Percentiles rank a stretch among this genome's conserved stretches.
Evolutionary conservation across 2,113 vertebrate species (phyloP).

Genomic region (Ceratotherium simum): DNA sequence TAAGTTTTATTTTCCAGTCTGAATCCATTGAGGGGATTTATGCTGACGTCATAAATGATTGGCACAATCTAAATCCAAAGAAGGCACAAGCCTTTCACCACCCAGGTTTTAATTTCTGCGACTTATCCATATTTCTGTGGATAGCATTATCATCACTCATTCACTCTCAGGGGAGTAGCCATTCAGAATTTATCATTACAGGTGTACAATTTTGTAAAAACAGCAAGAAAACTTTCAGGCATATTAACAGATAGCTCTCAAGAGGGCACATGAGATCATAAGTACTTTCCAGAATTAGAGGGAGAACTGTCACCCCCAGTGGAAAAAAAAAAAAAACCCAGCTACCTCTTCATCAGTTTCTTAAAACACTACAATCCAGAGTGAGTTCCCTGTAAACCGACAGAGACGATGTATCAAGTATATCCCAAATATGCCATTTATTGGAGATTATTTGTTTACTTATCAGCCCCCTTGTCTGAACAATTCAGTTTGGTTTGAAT

Average conservation of each 20-base stretch:
- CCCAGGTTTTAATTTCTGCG: background rate
- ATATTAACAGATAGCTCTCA: slow-evolving; percentile 16
- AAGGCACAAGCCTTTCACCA: background rate
- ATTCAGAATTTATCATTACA: background rate
- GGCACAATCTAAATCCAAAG: slow-evolving; percentile 40
- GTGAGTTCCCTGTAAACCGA: background rate
- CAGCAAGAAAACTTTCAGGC: slow-evolving; percentile 7
- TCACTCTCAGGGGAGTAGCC: slow-evolving; percentile 1
- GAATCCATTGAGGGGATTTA: background rate
- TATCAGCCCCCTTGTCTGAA: slow-evolving; percentile 8
- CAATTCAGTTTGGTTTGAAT: slow-evolving; percentile 16
- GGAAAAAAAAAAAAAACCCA: background rate
- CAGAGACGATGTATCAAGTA: background rate
- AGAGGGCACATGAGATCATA: slow-evolving; percentile 15
- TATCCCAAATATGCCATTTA: slow-evolving; percentile 21
- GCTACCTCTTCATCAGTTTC: slow-evolving; percentile 4
- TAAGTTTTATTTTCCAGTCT: background rate
- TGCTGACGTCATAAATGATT: background rate
- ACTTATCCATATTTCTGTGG: background rate
- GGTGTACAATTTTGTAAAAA: slow-evolving; percentile 12
- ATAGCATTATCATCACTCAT: slow-evolving; percentile 34
- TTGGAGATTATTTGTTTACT: background rate
- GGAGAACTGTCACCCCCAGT: background rate
- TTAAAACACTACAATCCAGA: background rate
- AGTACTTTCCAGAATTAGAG: slow-evolving; percentile 31